phyloP scores from a whole-genome alignment of 2,113 vertebrate species.

The Scortum barcoo region DNA sequence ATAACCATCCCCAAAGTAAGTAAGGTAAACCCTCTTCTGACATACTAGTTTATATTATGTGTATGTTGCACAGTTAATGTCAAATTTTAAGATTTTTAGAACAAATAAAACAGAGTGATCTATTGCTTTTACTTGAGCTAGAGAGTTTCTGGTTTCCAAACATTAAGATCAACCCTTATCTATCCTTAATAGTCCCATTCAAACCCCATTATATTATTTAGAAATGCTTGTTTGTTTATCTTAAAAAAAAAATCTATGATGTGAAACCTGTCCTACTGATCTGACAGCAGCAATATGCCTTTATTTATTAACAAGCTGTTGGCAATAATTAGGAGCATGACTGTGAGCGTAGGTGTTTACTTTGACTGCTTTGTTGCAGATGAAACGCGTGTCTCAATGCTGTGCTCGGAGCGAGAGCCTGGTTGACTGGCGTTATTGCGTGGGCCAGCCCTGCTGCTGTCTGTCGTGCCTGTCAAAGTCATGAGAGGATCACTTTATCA shows the following conservation, averaged over 20 bases:
- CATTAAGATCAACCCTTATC: neutral
- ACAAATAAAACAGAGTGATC: neutral
- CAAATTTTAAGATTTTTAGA: neutral
- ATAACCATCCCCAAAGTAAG: neutral
- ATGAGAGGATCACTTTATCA: constrained; percentile 97
- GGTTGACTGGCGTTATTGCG: constrained; percentile 92
- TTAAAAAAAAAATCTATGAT: neutral
- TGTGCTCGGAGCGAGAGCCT: constrained; percentile 61
- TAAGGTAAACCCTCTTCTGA: neutral
- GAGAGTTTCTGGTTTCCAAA: neutral
- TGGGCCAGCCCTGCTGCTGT: constrained; percentile 86
- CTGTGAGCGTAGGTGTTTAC: constrained; percentile 61
- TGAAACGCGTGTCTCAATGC: constrained; percentile 65
- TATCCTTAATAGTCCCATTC: neutral
- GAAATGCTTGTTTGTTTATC: neutral
- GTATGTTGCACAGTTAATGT: neutral
- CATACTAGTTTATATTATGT: neutral
- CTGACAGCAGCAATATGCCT: constrained; percentile 67
- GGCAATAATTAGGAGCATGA: constrained; percentile 69
- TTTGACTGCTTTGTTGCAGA: constrained; percentile 70
- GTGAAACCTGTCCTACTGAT: constrained; percentile 5
- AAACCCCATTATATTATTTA: neutral
- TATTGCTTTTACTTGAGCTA: neutral
- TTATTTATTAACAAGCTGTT: constrained; percentile 65
- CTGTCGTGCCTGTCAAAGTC: constrained; percentile 90